These are phyloP conservation scores for Montipora sp. DNA, from an alignment of 64 coral and sea anemone genomes.

Conservation along the genomic window DNA sequence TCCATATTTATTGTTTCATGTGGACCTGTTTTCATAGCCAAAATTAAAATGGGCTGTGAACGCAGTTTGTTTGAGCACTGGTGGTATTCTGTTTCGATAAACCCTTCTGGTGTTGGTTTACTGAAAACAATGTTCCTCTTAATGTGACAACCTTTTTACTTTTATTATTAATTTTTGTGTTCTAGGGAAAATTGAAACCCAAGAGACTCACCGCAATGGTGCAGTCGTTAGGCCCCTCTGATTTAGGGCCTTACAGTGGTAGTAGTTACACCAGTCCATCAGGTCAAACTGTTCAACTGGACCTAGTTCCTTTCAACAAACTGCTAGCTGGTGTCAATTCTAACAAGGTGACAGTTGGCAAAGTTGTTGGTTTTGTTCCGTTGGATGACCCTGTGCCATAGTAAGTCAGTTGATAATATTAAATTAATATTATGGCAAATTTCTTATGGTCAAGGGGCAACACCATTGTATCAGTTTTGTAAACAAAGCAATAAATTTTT, in stretches of 20 bases:
- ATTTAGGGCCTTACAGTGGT: constrained; percentile 86
- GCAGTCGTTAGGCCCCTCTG: constrained; percentile 71
- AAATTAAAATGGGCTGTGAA: too few relatives aligned
- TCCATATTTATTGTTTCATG: background rate
- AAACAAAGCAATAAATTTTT: too few relatives aligned
- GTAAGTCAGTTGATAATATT: constrained; percentile 63
- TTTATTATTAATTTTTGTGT: background rate
- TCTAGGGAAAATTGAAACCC: constrained; percentile 88
- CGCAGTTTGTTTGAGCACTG: too few relatives aligned
- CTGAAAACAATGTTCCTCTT: too few relatives aligned
- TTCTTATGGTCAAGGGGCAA: too few relatives aligned
- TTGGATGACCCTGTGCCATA: constrained; percentile 95
- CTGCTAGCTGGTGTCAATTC: constrained; percentile 73
- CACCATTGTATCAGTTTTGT: too few relatives aligned
- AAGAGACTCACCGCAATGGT: constrained; percentile 89
- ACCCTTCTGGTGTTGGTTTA: too few relatives aligned
- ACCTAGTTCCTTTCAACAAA: constrained; percentile 60
- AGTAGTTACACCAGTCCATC: constrained; percentile 80
- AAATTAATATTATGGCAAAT: too few relatives aligned
- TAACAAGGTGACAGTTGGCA: constrained; percentile 87
- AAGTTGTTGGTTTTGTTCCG: constrained; percentile 91
- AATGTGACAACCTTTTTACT: too few relatives aligned
- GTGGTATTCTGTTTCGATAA: too few relatives aligned
- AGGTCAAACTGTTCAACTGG: constrained; percentile 72
- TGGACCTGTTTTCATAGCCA: too few relatives aligned